phyloP scores from a whole-genome alignment of 1,140 invertebrate genomes.

The Drosophila biarmipes region DNA sequence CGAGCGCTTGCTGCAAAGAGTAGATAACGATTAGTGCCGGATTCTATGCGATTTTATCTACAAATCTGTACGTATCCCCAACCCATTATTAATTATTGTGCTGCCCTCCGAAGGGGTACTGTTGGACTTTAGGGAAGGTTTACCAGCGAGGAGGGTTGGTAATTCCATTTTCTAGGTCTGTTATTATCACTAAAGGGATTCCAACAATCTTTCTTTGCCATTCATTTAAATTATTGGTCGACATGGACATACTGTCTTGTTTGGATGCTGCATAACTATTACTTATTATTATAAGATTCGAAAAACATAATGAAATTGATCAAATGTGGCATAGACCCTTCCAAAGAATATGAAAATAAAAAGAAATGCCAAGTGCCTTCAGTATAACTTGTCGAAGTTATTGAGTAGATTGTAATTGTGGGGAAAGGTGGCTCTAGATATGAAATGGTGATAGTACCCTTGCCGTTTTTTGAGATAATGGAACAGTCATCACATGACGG shows the following conservation, averaged over 20 bases:
- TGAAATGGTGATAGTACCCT: background rate
- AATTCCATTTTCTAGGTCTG: too few species aligned
- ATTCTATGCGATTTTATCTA: conserved; percentile 39
- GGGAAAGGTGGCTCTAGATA: background rate
- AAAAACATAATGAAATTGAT: too few species aligned
- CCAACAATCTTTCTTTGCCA: too few species aligned
- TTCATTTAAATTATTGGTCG: too few species aligned
- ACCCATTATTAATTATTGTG: conserved; percentile 24
- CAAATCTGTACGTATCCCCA: conserved; percentile 20
- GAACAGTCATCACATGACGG: conserved; percentile 3
- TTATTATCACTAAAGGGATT: too few species aligned
- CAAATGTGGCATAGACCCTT: too few species aligned
- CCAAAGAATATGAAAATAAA: too few species aligned
- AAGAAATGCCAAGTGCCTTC: background rate
- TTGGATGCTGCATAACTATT: too few species aligned
- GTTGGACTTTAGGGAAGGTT: background rate
- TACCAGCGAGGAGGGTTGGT: too few species aligned
- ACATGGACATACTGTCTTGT: too few species aligned
- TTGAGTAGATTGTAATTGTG: background rate
- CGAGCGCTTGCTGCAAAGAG: conserved; percentile 30
- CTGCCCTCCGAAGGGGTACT: background rate
- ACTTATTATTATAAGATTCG: too few species aligned
- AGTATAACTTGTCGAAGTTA: background rate
- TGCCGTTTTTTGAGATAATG: conserved; percentile 2
- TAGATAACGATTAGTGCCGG: conserved; percentile 39